phyloP scores from a whole-genome alignment of 2,888 invertebrate genomes.

The Marasmarcha lunaedactyla region DNA sequence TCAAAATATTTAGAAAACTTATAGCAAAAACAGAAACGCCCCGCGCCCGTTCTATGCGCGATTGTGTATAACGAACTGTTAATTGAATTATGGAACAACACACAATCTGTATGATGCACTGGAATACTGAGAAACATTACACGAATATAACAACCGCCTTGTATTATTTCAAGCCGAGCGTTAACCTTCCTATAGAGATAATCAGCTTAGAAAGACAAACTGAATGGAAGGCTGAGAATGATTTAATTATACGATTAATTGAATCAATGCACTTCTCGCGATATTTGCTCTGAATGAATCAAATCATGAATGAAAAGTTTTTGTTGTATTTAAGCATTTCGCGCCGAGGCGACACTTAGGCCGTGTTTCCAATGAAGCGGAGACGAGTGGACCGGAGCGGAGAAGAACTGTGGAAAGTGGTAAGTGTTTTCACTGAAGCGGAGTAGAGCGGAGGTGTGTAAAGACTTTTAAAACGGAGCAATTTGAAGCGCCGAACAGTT shows the following conservation, averaged over 20 bases:
- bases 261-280: slow-evolving; percentile 46
- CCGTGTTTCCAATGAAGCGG: background rate
- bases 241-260: slow-evolving; percentile 36
- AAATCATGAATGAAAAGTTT: background rate
- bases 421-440: no score
- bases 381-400: no score
- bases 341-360: background rate
- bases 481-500: no score
- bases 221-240: slow-evolving; percentile 28
- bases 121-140: background rate
- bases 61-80: slow-evolving; percentile 1
- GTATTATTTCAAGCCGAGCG: slow-evolving; percentile 3
- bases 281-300: slow-evolving; percentile 11
- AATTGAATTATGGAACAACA: slow-evolving; percentile 1
- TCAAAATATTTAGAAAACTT: background rate
- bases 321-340: background rate
- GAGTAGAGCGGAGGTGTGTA: no score
- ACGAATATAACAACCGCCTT: slow-evolving; percentile 4
- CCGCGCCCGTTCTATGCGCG: background rate
- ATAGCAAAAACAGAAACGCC: background rate
- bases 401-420: background rate
- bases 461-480: no score
- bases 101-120: background rate
- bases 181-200: slow-evolving; percentile 4
- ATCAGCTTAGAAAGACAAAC: slow-evolving; percentile 6